Evolutionary conservation across 2,888 invertebrate genomes (phyloP).

Genomic region (Sisyra terminalis): DNA sequence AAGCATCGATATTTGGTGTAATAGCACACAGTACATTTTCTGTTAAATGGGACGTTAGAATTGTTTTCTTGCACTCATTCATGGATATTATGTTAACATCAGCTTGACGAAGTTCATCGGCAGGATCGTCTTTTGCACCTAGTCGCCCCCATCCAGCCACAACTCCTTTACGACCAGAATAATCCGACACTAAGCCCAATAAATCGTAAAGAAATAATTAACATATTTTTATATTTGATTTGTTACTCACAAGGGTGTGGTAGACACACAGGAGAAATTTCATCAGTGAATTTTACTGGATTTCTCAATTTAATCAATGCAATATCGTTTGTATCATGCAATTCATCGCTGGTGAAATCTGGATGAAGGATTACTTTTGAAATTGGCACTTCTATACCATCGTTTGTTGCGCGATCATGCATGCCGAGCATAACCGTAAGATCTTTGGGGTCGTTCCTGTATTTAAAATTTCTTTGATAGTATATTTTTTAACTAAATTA

Average conservation of each 20-base stretch:
- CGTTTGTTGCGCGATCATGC: slow-evolving; percentile 22
- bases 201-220: no score
- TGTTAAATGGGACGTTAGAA: slow-evolving; percentile 24
- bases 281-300: slow-evolving; percentile 28
- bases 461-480: slow-evolving; percentile 9
- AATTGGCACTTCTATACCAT: slow-evolving; percentile 27
- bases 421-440: slow-evolving; percentile 31
- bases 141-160: slow-evolving; percentile 40
- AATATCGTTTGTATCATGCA: slow-evolving; percentile 39
- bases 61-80: slow-evolving; percentile 24
- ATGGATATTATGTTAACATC: slow-evolving; percentile 29
- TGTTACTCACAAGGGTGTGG: slow-evolving; percentile 27
- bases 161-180: slow-evolving; percentile 26
- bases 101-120: slow-evolving; percentile 31
- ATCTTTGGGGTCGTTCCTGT: slow-evolving; percentile 25
- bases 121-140: slow-evolving; percentile 24
- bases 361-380: slow-evolving; percentile 29
- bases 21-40: slow-evolving; percentile 42
- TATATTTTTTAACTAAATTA: neutral
- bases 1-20: slow-evolving; percentile 35
- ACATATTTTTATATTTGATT: neutral
- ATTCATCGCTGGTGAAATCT: slow-evolving; percentile 30
- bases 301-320: slow-evolving; percentile 31
- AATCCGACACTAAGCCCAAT: slow-evolving; percentile 32
- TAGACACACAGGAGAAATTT: slow-evolving; percentile 34